Evolutionary conservation across 1,140 invertebrate species (phyloP), one percentile per base, ranked within the genome.

Genomic region (Hormaphis cornu): DNA sequence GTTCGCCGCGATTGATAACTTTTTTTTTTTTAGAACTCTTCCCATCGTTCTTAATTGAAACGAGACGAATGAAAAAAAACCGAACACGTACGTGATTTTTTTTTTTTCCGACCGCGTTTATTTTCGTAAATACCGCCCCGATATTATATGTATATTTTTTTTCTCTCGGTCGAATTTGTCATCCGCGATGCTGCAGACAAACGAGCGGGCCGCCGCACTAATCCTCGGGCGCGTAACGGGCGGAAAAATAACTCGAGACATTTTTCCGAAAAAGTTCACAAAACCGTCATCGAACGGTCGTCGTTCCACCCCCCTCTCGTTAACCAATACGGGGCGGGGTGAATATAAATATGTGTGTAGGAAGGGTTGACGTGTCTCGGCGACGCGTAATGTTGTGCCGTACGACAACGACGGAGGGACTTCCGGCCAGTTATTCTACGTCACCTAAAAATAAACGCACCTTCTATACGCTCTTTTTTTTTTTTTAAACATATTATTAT

Each of bases 361-460:
- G n/a, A n/a, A n/a, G n/a, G n/a, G 30, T 33, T 33, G 18, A 2
- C 8, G n/a, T 4, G 18, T n/a, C n/a, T n/a, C 4, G 1, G 12
- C 4, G 20, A 58, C 37, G 33, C 12, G 54, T 40, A 40, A 12
- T 24, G 33, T 28, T 14, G 53, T 35, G 35, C n/a, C n/a, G n/a
- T n/a, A n/a, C n/a, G n/a, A n/a, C n/a, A n/a, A n/a, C n/a, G n/a
- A n/a, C n/a, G 14, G 7, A 37, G 9, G 54, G 30, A 58, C 33
- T 58, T 58, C 54, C 54, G 54, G 54, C 54, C 35, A 58, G 54
- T 58, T 58, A 37, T 24, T 58, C 33, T 58, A 40, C 35, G 35
- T 40, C 35, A 16, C 35, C 35, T 58, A 58, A 58, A 58, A 58
- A 58, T 58, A 58, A 58, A 58, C 35, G 14, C 35, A 24, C 35